A percentile compares a stretch with the other conserved stretches of the same genome.
These are phyloP conservation scores for Asteroscopus sphinx DNA, from an alignment of 2,888 invertebrate species.

Conservation along the genomic window DNA sequence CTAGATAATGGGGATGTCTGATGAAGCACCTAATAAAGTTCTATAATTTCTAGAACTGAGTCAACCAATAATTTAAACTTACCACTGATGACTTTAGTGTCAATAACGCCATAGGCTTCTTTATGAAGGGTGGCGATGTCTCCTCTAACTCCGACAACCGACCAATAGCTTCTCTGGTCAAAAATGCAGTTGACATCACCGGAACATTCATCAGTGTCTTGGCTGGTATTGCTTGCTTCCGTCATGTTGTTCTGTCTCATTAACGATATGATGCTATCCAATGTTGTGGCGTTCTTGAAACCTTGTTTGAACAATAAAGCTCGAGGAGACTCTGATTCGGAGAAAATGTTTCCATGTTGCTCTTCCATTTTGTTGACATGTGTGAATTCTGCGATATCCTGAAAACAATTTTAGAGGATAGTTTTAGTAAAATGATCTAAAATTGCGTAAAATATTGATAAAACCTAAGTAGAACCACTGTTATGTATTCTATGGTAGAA, in stretches of 20 bases:
- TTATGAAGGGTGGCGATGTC: conserved; percentile 73
- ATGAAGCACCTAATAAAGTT: too few species aligned
- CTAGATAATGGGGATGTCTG: too few species aligned
- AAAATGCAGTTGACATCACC: conserved; percentile 72
- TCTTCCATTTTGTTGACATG: conserved; percentile 77
- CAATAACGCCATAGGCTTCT: conserved; percentile 87
- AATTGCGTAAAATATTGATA: too few species aligned
- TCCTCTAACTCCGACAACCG: conserved; percentile 78
- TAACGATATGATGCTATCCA: conserved; percentile 76
- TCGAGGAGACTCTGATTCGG: conserved; percentile 77
- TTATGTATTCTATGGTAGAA: too few species aligned
- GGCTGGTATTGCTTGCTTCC: conserved; percentile 65
- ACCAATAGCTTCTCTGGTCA: conserved; percentile 72
- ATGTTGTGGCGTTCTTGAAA: conserved; percentile 78
- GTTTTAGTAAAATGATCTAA: too few species aligned
- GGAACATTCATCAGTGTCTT: conserved; percentile 63
- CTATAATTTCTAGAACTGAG: too few species aligned
- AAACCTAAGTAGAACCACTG: too few species aligned
- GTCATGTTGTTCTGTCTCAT: conserved; percentile 84
- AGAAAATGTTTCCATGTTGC: conserved; percentile 76
- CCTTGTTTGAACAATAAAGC: conserved; percentile 77
- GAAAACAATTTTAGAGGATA: conserved; percentile 42
- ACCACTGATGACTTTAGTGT: conserved; percentile 88
- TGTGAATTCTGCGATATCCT: conserved; percentile 81
- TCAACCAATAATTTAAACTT: conserved; percentile 65